Percentiles rank a stretch among this genome's conserved stretches.
phyloP scores from a whole-genome alignment of 2,888 invertebrate genomes.

The Chalcosyrphus nemorum region DNA sequence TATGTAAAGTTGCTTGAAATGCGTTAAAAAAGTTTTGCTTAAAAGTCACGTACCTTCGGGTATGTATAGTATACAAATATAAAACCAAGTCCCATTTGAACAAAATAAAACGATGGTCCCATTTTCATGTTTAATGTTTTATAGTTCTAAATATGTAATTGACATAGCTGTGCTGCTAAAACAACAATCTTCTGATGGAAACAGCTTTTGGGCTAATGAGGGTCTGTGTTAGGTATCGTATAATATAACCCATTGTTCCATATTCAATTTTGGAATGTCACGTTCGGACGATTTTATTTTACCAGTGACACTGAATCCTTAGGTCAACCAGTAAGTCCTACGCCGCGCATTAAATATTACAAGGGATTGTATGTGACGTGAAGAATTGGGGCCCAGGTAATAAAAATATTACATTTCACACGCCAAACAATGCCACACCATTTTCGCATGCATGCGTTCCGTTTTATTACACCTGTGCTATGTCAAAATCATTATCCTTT shows the following conservation, averaged over 20 bases:
- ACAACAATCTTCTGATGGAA: constrained; percentile 36
- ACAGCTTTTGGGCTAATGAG: constrained; percentile 34
- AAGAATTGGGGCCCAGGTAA: constrained; percentile 33
- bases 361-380: constrained; percentile 40
- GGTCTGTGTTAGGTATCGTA: neutral
- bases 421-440: constrained; percentile 63
- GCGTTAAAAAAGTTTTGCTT: neutral
- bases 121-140: neutral
- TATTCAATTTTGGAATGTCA: constrained; percentile 51
- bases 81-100: neutral
- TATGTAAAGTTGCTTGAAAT: too few species aligned
- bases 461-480: constrained; percentile 71
- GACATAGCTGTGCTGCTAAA: neutral
- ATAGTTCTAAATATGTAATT: neutral
- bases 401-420: constrained; percentile 69
- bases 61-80: neutral
- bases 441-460: constrained; percentile 67
- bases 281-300: constrained; percentile 42
- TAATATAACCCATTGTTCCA: constrained; percentile 5
- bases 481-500: constrained; percentile 70
- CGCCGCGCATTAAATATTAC: constrained; percentile 32
- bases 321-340: constrained; percentile 45
- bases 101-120: neutral
- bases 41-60: neutral
- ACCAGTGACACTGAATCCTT: constrained; percentile 53